Evolutionary conservation across 2,113 vertebrate species (phyloP).

Genomic region (Vidua macroura): DNA sequence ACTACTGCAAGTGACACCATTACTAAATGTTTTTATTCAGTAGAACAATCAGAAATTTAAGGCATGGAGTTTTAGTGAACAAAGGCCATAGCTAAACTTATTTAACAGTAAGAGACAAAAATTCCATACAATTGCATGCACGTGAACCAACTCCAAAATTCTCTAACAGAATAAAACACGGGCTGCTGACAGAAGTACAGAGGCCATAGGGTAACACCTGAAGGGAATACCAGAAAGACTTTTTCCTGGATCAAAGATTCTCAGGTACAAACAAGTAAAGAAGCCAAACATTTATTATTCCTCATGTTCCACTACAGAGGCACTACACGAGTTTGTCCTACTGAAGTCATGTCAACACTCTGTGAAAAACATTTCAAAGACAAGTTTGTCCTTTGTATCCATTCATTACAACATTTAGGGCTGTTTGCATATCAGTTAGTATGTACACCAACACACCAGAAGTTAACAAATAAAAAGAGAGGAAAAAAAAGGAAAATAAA

Average conservation of each 20-base stretch:
- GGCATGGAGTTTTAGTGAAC: not conserved
- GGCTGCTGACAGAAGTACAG: not conserved
- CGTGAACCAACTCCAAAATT: not conserved
- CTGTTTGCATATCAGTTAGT: not conserved
- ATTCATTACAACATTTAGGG: not conserved
- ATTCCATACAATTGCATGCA: not conserved
- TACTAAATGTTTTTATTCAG: not conserved
- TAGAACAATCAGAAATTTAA: not conserved
- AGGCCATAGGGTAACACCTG: not conserved
- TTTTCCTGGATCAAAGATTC: not conserved
- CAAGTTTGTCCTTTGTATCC: not conserved
- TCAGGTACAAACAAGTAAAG: not conserved
- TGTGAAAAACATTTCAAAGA: not conserved
- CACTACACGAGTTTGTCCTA: not conserved
- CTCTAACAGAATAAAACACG: not conserved
- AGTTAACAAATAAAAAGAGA: not conserved
- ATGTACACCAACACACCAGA: not conserved
- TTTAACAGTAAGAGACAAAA: not conserved
- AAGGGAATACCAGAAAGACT: not conserved
- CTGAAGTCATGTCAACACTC: not conserved
- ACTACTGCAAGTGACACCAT: not conserved
- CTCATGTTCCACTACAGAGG: not conserved
- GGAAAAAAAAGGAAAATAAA: not conserved
- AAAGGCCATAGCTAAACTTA: not conserved
- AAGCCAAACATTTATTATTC: not conserved